phyloP scores from a whole-genome alignment of 1,140 invertebrate species.

The Drosophila mauritiana region DNA sequence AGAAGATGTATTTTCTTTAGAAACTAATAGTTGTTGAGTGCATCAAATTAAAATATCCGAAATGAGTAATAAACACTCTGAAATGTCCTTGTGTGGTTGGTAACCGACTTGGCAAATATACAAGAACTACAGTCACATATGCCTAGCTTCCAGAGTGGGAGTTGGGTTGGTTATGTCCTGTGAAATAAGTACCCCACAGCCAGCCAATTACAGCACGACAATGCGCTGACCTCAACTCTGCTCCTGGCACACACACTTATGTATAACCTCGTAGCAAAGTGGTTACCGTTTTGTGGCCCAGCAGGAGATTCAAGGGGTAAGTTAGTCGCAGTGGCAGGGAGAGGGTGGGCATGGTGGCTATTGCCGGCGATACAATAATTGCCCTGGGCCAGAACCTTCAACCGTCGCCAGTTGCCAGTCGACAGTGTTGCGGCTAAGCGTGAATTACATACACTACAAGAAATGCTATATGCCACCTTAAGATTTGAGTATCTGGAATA shows the following conservation, averaged over 20 bases:
- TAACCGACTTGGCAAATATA: constrained; percentile 4
- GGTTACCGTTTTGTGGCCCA: constrained; percentile 33
- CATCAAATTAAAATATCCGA: too few species aligned
- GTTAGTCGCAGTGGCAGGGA: constrained; percentile 14
- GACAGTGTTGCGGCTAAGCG: constrained; percentile 72
- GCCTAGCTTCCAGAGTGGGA: constrained; percentile 11
- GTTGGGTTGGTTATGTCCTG: constrained; percentile 19
- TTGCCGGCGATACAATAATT: constrained; percentile 82
- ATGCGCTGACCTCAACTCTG: constrained; percentile 41
- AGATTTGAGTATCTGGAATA: background rate
- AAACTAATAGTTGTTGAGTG: too few species aligned
- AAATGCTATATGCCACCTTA: background rate
- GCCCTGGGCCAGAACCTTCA: constrained; percentile 60
- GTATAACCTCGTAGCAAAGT: constrained; percentile 12
- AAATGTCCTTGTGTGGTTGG: background rate
- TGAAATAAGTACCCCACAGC: constrained; percentile 11
- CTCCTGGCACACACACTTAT: constrained; percentile 18
- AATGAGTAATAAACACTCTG: background rate
- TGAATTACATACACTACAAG: constrained; percentile 58
- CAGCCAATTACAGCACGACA: constrained; percentile 49
- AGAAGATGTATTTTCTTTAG: background rate
- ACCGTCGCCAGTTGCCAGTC: constrained; percentile 49
- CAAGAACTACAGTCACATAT: constrained; percentile 14
- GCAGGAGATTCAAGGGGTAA: constrained; percentile 9
- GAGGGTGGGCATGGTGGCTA: constrained; percentile 7